Evolutionary conservation across 37 sponge, comb jelly and placozoan genomes (phyloP).

Genomic region (Ianthella basta): DNA sequence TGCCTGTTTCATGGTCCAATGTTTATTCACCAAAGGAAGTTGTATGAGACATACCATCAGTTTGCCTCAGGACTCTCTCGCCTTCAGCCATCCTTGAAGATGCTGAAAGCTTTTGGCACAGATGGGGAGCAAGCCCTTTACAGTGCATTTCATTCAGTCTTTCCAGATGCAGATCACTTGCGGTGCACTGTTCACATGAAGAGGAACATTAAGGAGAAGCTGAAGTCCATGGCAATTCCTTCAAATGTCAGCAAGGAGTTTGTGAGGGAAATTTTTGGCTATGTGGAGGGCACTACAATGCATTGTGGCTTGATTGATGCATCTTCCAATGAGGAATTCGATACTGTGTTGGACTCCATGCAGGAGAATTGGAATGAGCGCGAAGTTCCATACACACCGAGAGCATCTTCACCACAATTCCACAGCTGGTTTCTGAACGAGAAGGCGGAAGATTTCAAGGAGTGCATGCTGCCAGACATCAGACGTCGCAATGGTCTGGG

Average conservation of each 20-base stretch:
- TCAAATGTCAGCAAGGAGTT: neutral
- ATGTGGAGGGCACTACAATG: conserved; percentile 18
- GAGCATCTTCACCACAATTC: neutral
- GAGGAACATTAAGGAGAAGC: neutral
- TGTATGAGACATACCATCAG: conserved; percentile 18
- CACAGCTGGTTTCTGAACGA: neutral
- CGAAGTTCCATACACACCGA: neutral
- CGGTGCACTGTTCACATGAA: conserved; percentile 21
- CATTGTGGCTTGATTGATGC: neutral
- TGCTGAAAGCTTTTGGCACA: conserved; percentile 1
- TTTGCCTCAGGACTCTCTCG: neutral
- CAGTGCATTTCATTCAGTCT: conserved; percentile 3
- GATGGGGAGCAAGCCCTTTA: conserved; percentile 10
- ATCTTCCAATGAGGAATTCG: neutral
- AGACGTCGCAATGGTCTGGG: neutral
- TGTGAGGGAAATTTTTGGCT: conserved; percentile 1
- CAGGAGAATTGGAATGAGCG: neutral
- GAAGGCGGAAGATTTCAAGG: neutral
- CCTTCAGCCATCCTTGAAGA: neutral
- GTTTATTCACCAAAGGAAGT: conserved; percentile 20
- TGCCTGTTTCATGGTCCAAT: conserved; percentile 14
- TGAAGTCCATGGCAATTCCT: conserved; percentile 4
- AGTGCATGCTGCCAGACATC: neutral
- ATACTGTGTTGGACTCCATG: neutral
- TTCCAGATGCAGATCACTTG: neutral